Conservation (phyloP, 1,140 invertebrate species). For the Batillaria attramentaria region DNA sequence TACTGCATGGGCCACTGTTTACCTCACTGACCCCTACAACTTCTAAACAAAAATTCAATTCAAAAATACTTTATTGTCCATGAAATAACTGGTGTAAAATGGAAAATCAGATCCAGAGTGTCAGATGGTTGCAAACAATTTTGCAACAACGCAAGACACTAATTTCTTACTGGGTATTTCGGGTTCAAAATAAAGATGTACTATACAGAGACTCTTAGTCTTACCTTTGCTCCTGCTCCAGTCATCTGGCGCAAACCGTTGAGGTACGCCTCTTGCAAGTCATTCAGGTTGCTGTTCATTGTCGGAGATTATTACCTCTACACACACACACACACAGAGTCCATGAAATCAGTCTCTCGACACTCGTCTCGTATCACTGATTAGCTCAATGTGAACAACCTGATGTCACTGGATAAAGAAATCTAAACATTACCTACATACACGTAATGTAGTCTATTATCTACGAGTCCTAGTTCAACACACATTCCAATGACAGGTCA, state of each 20-base stretch:
- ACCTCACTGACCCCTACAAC: too few species aligned
- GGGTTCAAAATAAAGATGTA: neutral
- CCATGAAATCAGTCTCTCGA: too few species aligned
- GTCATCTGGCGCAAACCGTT: constrained; percentile 5
- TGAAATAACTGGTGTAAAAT: neutral
- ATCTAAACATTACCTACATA: too few species aligned
- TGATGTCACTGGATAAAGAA: too few species aligned
- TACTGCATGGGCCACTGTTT: too few species aligned
- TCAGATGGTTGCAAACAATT: neutral
- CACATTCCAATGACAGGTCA: too few species aligned
- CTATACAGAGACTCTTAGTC: neutral
- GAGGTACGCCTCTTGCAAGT: neutral
- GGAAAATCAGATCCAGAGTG: neutral
- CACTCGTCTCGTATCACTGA: too few species aligned
- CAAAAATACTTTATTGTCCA: neutral
- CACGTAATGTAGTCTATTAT: too few species aligned
- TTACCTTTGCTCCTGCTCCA: neutral
- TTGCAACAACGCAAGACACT: neutral
- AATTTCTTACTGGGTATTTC: neutral
- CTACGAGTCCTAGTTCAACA: too few species aligned
- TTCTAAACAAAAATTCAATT: neutral
- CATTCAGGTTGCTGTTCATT: neutral
- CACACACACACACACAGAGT: too few species aligned
- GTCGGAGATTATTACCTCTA: neutral
- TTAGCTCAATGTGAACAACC: too few species aligned